phyloP scores from a whole-genome alignment of 1,140 invertebrate species.

The Aphelenchoides fujianensis region DNA sequence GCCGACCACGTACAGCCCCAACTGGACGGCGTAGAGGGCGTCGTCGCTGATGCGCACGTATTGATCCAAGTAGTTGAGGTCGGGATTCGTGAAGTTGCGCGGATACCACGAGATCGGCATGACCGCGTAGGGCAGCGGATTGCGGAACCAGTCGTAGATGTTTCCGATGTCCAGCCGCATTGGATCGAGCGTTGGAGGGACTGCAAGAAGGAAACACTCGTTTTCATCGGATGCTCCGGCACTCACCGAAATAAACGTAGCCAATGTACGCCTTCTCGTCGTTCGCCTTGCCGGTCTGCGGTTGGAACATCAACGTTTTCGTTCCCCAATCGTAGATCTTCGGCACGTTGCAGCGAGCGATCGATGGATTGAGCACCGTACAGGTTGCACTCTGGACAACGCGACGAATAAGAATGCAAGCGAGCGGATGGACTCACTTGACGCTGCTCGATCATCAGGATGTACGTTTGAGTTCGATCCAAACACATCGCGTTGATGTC shows the following conservation, averaged over 20 bases:
- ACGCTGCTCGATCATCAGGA: constrained; percentile 62
- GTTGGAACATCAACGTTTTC: constrained; percentile 61
- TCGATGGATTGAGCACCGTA: constrained; percentile 54
- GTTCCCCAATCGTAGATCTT: constrained; percentile 62
- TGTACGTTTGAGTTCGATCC: constrained; percentile 57
- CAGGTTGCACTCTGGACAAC: constrained; percentile 50
- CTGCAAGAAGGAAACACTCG: no score
- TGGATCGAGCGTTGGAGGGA: constrained; percentile 61
- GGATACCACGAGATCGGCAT: constrained; percentile 62
- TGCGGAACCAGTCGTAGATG: constrained; percentile 62
- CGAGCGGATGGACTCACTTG: no score
- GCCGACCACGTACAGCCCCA: constrained; percentile 60
- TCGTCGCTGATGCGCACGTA: constrained; percentile 53
- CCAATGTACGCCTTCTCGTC: constrained; percentile 61
- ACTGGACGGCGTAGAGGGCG: constrained; percentile 53
- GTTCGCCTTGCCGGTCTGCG: constrained; percentile 55
- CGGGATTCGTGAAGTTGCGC: constrained; percentile 61
- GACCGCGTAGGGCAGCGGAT: constrained; percentile 50
- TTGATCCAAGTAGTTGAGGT: constrained; percentile 47
- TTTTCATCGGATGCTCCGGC: no score
- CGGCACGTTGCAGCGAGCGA: constrained; percentile 55
- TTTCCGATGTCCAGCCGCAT: constrained; percentile 63
- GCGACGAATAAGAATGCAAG: no score
- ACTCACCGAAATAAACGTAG: constrained; percentile 58
- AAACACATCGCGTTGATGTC: constrained; percentile 61